These are phyloP conservation scores for Naso thynnoides DNA, from an alignment of 2,797 vertebrate species.

Conservation along the genomic window DNA sequence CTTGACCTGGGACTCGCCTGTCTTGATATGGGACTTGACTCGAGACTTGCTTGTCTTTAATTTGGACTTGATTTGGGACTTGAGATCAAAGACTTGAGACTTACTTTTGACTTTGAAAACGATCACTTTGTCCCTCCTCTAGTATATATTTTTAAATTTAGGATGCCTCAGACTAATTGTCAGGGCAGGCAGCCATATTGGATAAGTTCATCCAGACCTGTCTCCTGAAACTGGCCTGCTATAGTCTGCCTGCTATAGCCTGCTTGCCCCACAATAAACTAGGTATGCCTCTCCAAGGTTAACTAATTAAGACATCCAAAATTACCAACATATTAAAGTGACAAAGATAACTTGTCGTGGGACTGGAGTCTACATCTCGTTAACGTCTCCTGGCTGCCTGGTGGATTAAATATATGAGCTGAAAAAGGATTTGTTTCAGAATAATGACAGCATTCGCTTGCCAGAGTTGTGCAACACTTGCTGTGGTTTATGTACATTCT, in stretches of 20 bases:
- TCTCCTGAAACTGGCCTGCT: conserved; percentile 14
- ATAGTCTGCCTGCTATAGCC: not conserved
- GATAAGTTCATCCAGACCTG: conserved; percentile 8
- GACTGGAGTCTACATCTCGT: conserved; percentile 57
- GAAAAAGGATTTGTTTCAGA: conserved; percentile 74
- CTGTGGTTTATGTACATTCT: conserved; percentile 84
- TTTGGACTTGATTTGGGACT: too few relatives aligned
- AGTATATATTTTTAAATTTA: not conserved
- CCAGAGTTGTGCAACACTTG: conserved; percentile 80
- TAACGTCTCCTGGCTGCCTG: conserved; percentile 60
- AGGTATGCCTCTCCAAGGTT: conserved; percentile 50
- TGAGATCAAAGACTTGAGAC: too few relatives aligned
- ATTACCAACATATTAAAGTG: conserved; percentile 71
- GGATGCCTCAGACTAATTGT: not conserved
- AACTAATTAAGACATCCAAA: conserved; percentile 74
- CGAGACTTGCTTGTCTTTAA: too few relatives aligned
- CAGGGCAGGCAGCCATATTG: conserved; percentile 3
- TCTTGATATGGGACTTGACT: too few relatives aligned
- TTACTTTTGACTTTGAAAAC: too few relatives aligned
- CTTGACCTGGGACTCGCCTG: too few relatives aligned
- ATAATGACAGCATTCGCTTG: conserved; percentile 77
- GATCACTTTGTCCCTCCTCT: too few relatives aligned
- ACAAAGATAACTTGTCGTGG: conserved; percentile 69
- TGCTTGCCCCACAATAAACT: conserved; percentile 25
- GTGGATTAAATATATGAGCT: conserved; percentile 45